These are phyloP conservation scores for Nasonia vitripennis DNA, from an alignment of 1,140 invertebrate genomes.

Conservation along the genomic window DNA sequence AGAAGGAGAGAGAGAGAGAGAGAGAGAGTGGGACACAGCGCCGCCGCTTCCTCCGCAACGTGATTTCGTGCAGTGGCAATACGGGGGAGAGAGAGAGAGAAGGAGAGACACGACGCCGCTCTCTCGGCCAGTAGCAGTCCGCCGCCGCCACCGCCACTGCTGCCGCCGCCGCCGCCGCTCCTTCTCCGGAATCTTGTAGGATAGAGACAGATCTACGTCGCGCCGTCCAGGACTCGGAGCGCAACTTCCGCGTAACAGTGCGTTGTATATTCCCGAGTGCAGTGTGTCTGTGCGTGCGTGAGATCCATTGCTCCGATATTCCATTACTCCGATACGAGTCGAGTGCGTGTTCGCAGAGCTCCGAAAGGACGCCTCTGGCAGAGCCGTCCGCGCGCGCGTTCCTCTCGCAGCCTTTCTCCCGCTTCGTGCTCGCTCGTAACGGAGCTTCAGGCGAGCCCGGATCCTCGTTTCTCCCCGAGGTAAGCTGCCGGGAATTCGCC, in stretches of 20 bases:
- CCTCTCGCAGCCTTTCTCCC: conserved; percentile 4
- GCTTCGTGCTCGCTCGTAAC: not conserved
- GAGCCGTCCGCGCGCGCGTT: conserved; percentile 1
- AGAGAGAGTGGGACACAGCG: conserved; percentile 2
- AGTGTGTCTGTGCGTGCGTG: not conserved
- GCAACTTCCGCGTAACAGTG: not conserved
- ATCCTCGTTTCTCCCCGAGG: no score
- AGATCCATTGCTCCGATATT: no score
- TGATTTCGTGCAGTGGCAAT: conserved; percentile 32
- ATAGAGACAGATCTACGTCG: not conserved
- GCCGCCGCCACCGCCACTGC: conserved; percentile 29
- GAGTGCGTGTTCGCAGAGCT: not conserved
- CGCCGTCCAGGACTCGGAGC: not conserved
- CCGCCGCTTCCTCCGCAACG: conserved; percentile 43
- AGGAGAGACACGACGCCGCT: conserved; percentile 33
- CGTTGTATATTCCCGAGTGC: not conserved
- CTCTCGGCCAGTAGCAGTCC: conserved; percentile 16
- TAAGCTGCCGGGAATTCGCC: not conserved
- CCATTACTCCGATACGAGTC: not conserved
- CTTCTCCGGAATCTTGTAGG: not conserved
- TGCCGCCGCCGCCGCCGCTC: not conserved
- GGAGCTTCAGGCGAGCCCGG: not conserved
- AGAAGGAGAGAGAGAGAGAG: not conserved
- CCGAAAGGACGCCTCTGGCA: not conserved
- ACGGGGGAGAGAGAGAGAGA: not conserved